phyloP scores from a whole-genome alignment of 2,797 vertebrate genomes.

The Melopsittacus undulatus region DNA sequence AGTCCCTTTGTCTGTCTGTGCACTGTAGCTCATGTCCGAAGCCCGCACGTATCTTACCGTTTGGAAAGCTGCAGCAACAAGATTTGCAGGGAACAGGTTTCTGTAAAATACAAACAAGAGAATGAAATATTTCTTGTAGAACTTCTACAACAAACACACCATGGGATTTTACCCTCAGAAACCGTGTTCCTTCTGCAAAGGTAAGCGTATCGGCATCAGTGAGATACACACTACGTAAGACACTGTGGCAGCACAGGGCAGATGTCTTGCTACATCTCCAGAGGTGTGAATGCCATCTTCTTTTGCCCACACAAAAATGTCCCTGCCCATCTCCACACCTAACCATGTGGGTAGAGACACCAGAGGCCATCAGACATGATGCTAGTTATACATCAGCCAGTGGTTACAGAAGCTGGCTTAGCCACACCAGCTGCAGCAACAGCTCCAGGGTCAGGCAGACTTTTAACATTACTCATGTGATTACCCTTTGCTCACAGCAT shows the following conservation, averaged over 20 bases:
- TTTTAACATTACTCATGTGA: not conserved
- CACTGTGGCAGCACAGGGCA: fast-evolving
- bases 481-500: not conserved
- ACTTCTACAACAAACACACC: fast-evolving
- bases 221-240: not conserved
- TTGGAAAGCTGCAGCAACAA: slow-evolving; percentile 91
- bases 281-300: not conserved
- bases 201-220: not conserved
- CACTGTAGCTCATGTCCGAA: not conserved
- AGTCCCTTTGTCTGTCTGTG: not conserved
- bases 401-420: not conserved
- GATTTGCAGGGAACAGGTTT: slow-evolving; percentile 95
- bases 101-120: slow-evolving; percentile 74
- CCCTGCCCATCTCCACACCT: not conserved
- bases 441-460: not conserved
- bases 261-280: fast-evolving
- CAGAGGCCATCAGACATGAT: not conserved
- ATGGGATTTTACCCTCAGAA: not conserved
- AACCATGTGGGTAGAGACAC: not conserved
- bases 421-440: not conserved
- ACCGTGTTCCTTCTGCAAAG: not conserved
- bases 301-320: not conserved
- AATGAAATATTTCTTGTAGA: not conserved
- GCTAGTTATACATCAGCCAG: not conserved
- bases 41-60: slow-evolving; percentile 80